A percentile compares a stretch with the other conserved stretches of the same genome.
These are phyloP conservation scores for Hedychridium roseum DNA, from an alignment of 2,888 invertebrate species.

Conservation along the genomic window DNA sequence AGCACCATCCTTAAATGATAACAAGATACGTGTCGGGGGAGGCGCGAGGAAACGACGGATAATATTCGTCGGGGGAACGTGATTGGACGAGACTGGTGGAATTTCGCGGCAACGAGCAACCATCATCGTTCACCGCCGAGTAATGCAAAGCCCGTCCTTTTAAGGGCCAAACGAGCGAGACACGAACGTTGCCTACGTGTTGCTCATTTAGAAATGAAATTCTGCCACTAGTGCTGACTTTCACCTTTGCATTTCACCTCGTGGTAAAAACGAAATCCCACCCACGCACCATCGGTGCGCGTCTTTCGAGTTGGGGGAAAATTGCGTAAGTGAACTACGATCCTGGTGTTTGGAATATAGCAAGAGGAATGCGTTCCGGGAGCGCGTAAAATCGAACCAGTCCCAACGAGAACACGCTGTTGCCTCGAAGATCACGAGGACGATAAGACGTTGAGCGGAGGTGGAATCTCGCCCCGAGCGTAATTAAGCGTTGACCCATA, in stretches of 20 bases:
- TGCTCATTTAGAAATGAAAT: too few relatives aligned
- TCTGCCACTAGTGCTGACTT: too few relatives aligned
- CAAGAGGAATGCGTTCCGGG: constrained; percentile 13
- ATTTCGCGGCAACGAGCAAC: constrained; percentile 37
- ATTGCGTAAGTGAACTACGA: too few relatives aligned
- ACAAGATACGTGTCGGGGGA: constrained; percentile 42
- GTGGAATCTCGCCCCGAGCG: constrained; percentile 49
- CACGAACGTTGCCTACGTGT: too few relatives aligned
- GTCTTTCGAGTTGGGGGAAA: too few relatives aligned
- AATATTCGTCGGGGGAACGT: too few relatives aligned
- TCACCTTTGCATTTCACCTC: too few relatives aligned
- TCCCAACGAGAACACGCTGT: constrained; percentile 42
- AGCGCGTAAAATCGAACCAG: constrained; percentile 35
- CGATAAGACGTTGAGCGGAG: constrained; percentile 51
- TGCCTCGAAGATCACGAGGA: constrained; percentile 48
- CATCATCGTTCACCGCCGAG: constrained; percentile 31
- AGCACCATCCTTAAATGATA: constrained; percentile 50
- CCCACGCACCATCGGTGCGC: too few relatives aligned
- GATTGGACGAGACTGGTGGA: too few relatives aligned
- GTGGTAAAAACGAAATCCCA: too few relatives aligned
- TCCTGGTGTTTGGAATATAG: constrained; percentile 11
- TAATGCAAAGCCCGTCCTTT: constrained; percentile 37
- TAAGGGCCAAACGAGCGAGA: constrained; percentile 15
- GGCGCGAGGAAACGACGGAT: too few relatives aligned
- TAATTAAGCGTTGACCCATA: constrained; percentile 60